Base-by-base conservation (phyloP, 2,888 invertebrate species). In the Erebia palarica region DNA sequence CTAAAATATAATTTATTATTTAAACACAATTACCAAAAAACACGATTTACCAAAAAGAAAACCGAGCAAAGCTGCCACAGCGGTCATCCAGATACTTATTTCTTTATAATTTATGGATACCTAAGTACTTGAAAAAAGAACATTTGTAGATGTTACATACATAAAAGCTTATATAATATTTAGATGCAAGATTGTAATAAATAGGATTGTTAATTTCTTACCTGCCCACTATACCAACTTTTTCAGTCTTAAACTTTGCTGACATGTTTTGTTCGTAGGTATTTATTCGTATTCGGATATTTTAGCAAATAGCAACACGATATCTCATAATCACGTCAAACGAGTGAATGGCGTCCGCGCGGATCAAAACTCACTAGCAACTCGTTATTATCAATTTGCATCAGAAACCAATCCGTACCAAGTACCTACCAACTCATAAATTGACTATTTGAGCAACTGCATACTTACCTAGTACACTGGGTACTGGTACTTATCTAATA, bases 181-280 rank as follows among this genome's bases (percentile, higher is more conserved):
- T n/a, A n/a, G n/a, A n/a, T n/a, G n/a, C 4, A 69, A 21, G 55
- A 57, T 57, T 1, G 13, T 64, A 8, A 27, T 16, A 16, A 27
- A 53, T 36, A 53, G 36, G 36, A 65, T 47, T 18, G 47, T 36
- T 1, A 1, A 16, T 73, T 63, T 72, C 84, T 89, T 89, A 96
- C 96, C 96, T 96, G 84, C 96, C 96, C 75, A 96, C 94, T 76
- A 96, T 96, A 76, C 96, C 96, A 78, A 96, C 95, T 90, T 96
- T 96, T 88, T 95, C 95, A 69, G 89, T 93, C 84, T 94, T 86
- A 65, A 72, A 70, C 68, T 75, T 77, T 74, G 88, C 79, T 75
- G 90, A 87, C 92, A 91, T 91, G 8, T 21, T 63, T 21, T 49
- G 11, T 49, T 57, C 13, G 21, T 21, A 21, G 3, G 1, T 21